Conservation (phyloP, 2,797 vertebrate genomes). For the Mormyrops boulengeri region DNA sequence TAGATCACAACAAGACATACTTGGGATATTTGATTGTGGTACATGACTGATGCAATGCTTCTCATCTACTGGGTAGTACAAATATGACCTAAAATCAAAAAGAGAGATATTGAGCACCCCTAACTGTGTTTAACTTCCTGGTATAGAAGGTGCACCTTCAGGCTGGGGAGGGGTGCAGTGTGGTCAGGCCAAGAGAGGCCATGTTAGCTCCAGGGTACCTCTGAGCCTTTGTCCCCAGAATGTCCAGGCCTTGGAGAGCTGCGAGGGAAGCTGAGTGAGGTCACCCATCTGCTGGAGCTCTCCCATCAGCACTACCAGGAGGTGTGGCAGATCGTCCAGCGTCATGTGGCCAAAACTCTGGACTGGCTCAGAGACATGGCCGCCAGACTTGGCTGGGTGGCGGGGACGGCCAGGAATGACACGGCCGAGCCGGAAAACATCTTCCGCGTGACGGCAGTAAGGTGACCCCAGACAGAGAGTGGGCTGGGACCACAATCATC, state of each 20-base stretch:
- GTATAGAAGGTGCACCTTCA: background rate
- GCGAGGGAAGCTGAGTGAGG: slow-evolving; percentile 71
- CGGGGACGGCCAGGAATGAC: slow-evolving; percentile 33
- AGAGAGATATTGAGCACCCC: background rate
- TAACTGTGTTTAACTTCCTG: background rate
- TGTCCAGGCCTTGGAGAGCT: slow-evolving; percentile 75
- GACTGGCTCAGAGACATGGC: slow-evolving; percentile 55
- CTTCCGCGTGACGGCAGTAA: slow-evolving; percentile 75
- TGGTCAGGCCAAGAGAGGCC: background rate
- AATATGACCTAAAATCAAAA: background rate
- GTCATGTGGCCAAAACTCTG: slow-evolving; percentile 73
- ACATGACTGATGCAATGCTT: background rate
- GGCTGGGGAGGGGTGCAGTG: background rate
- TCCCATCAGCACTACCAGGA: slow-evolving; percentile 77
- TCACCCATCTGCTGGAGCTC: slow-evolving; percentile 69
- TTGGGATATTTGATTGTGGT: background rate
- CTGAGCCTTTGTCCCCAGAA: slow-evolving; percentile 49
- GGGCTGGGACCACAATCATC: background rate
- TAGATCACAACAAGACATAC: background rate
- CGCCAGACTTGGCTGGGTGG: background rate
- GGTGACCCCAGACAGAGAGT: slow-evolving; percentile 4
- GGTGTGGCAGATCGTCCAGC: slow-evolving; percentile 69
- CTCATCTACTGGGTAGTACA: background rate
- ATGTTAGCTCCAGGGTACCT: background rate
- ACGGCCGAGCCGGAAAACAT: slow-evolving; percentile 50